These are phyloP conservation scores for Diacarnus erythraeanus DNA, from an alignment of 37 sponge, comb jelly and placozoan species.

Conservation along the genomic window DNA sequence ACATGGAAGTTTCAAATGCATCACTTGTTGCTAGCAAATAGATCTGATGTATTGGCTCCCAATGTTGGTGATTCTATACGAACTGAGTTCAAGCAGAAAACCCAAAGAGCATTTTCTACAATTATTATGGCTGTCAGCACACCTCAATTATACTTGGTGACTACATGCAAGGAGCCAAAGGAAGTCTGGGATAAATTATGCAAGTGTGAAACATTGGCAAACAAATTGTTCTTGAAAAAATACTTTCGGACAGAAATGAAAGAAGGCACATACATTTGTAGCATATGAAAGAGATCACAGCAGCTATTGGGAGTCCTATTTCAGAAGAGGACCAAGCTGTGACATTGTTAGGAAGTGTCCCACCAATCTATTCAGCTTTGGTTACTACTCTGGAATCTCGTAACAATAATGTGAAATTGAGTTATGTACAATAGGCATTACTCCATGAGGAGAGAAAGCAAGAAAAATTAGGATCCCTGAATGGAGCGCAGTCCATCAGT, in stretches of 20 bases:
- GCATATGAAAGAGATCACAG: constrained; percentile 46
- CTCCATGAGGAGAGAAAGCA: constrained; percentile 42
- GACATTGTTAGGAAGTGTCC: constrained; percentile 36
- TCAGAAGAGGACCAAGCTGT: constrained; percentile 50
- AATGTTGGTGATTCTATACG: constrained; percentile 18
- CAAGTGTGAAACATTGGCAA: constrained; percentile 51
- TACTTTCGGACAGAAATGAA: constrained; percentile 62
- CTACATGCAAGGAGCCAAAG: constrained; percentile 29
- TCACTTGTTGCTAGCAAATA: constrained; percentile 44
- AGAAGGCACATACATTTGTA: constrained; percentile 46
- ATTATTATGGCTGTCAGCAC: constrained; percentile 43
- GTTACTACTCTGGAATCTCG: constrained; percentile 57
- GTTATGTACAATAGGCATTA: constrained; percentile 45
- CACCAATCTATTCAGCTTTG: constrained; percentile 31
- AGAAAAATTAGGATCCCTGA: background rate
- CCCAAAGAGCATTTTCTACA: constrained; percentile 46
- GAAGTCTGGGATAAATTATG: constrained; percentile 29
- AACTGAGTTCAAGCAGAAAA: constrained; percentile 12
- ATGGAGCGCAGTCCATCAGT: background rate
- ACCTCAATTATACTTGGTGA: constrained; percentile 49
- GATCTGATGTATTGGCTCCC: constrained; percentile 26
- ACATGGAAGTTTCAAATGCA: constrained; percentile 69
- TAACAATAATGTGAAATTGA: constrained; percentile 29
- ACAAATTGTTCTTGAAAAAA: constrained; percentile 50
- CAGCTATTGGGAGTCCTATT: constrained; percentile 41